These are phyloP conservation scores for Daboia siamensis DNA, from an alignment of 2,113 vertebrate genomes.

Conservation along the genomic window DNA sequence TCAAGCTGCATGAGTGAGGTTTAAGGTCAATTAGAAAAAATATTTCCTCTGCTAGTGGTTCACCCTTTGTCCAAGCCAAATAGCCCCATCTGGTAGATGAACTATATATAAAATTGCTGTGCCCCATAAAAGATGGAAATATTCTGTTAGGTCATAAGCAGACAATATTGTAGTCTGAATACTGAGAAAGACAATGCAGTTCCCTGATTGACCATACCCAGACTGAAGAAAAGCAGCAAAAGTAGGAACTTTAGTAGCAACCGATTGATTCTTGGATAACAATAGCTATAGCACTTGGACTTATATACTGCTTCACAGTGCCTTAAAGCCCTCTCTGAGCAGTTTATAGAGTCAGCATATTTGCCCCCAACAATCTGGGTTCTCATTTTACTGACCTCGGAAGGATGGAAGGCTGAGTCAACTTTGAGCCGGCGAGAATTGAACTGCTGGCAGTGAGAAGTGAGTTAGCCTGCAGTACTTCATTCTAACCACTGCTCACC, in stretches of 20 bases:
- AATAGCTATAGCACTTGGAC: neutral
- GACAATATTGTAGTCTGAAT: neutral
- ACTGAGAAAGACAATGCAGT: neutral
- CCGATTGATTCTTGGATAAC: neutral
- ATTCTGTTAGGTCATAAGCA: neutral
- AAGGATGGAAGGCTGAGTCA: neutral
- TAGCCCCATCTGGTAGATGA: neutral
- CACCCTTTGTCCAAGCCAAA: neutral
- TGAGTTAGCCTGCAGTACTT: too few relatives aligned
- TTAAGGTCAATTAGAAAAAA: neutral
- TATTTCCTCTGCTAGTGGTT: neutral
- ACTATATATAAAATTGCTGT: neutral
- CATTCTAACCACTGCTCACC: too few relatives aligned
- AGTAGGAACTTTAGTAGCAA: neutral
- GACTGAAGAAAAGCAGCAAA: neutral
- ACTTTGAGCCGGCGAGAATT: too few relatives aligned
- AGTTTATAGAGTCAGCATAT: neutral
- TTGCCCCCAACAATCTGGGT: neutral
- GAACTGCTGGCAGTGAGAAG: too few relatives aligned
- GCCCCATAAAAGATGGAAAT: neutral
- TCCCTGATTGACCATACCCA: neutral
- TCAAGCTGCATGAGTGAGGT: neutral
- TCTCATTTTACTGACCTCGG: neutral
- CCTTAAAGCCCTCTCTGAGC: neutral
- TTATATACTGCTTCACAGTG: too few relatives aligned